These are phyloP conservation scores for Cataglyphis hispanica DNA, from an alignment of 1,140 invertebrate genomes.

Conservation along the genomic window DNA sequence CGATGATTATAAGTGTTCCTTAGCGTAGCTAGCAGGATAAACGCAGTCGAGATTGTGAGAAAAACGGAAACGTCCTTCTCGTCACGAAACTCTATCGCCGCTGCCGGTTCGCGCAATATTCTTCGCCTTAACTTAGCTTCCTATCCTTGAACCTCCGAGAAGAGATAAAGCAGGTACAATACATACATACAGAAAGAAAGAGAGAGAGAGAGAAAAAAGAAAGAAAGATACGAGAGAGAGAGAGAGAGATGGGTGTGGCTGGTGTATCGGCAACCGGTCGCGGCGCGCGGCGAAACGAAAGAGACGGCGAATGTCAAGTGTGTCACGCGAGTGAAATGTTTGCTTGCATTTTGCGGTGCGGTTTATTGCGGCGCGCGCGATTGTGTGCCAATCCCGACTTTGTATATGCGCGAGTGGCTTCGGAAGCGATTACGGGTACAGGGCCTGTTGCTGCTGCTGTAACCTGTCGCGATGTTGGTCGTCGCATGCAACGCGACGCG, in stretches of 20 bases:
- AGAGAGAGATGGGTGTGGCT: constrained; percentile 36
- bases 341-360: neutral
- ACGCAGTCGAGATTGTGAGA: constrained; percentile 24
- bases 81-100: constrained; percentile 42
- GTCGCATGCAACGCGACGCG: constrained; percentile 19
- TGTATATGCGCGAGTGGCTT: constrained; percentile 35
- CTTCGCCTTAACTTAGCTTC: constrained; percentile 27
- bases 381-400: constrained; percentile 62
- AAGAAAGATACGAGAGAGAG: neutral
- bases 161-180: constrained; percentile 50
- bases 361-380: constrained; percentile 58
- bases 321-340: constrained; percentile 69
- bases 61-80: constrained; percentile 45
- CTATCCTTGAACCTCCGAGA: constrained; percentile 64
- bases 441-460: neutral
- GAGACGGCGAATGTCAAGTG: constrained; percentile 63
- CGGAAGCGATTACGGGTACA: constrained; percentile 44
- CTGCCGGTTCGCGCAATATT: constrained; percentile 3
- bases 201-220: constrained; percentile 8
- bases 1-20: constrained; percentile 50
- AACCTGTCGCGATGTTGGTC: neutral
- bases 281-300: constrained; percentile 20
- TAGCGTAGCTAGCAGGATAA: constrained; percentile 30
- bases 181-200: neutral
- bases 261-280: constrained; percentile 12